phyloP scores from a whole-genome alignment of 2,113 vertebrate species.

The Cyanoramphus novaezelandiae region DNA sequence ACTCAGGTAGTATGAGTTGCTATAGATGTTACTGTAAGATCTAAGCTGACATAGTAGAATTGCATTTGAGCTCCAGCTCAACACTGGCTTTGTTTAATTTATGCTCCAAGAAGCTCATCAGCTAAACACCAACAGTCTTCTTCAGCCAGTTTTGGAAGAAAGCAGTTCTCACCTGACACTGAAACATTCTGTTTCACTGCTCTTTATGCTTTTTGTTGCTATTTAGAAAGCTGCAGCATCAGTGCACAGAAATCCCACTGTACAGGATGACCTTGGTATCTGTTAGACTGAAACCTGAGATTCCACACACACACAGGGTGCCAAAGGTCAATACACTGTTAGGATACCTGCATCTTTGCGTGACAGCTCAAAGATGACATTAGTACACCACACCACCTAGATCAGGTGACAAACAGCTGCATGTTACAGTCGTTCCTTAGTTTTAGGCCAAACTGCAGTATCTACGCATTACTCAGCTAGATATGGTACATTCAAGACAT shows the following conservation, averaged over 20 bases:
- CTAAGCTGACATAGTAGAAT: neutral
- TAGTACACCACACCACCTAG: neutral
- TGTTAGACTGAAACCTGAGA: neutral
- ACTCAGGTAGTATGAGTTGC: neutral
- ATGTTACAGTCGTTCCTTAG: neutral
- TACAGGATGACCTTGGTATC: neutral
- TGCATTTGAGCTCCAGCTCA: neutral
- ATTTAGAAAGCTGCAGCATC: neutral
- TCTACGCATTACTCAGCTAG: neutral
- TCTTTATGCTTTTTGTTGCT: neutral
- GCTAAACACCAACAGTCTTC: neutral
- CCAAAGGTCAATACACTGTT: neutral
- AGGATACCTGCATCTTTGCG: neutral
- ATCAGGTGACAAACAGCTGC: neutral
- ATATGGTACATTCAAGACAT: neutral
- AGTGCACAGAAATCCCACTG: neutral
- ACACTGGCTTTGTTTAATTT: neutral
- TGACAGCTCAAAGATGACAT: neutral
- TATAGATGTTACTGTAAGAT: neutral
- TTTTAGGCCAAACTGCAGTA: neutral
- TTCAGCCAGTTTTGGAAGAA: constrained; percentile 25
- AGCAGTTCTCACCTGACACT: neutral
- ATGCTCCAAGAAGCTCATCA: constrained; percentile 4
- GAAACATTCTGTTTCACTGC: neutral
- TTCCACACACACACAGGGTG: neutral